These are phyloP conservation scores for Holothuria glaberrima DNA, from an alignment of 35 echinoderm and acorn worm species.

Conservation along the genomic window DNA sequence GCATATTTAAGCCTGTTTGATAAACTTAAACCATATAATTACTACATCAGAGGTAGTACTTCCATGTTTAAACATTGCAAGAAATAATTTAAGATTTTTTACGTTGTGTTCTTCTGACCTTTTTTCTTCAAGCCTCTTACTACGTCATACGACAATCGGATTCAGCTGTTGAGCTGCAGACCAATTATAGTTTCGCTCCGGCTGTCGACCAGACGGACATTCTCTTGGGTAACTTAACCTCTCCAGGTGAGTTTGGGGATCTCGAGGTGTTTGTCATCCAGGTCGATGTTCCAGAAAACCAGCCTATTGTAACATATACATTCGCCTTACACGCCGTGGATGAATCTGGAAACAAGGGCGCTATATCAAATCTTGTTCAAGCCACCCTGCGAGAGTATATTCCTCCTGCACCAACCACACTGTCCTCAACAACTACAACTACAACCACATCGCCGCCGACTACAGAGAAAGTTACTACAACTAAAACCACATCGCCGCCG, in stretches of 20 bases:
- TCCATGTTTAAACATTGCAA: too few relatives aligned
- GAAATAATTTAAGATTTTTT: too few relatives aligned
- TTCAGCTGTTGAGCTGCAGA: too few relatives aligned
- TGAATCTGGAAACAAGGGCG: too few relatives aligned
- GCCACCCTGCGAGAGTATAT: conserved; percentile 58
- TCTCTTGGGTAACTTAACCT: conserved; percentile 4
- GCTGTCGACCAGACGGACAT: background rate
- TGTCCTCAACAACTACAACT: background rate
- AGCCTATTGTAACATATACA: conserved; percentile 46
- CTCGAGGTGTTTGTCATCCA: conserved; percentile 45
- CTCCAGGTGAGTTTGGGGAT: too few relatives aligned
- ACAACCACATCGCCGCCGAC: background rate
- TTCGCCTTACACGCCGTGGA: too few relatives aligned
- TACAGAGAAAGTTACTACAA: too few relatives aligned
- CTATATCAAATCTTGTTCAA: conserved; percentile 53
- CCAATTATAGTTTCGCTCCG: background rate
- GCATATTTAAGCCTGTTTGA: too few relatives aligned
- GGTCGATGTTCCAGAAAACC: background rate
- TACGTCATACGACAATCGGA: conserved; percentile 16
- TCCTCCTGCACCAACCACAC: conserved; percentile 15
- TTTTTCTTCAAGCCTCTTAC: conserved; percentile 13
- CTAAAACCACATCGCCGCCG: background rate
- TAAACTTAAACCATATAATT: too few relatives aligned
- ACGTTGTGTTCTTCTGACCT: too few relatives aligned
- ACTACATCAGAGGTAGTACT: too few relatives aligned